These are phyloP conservation scores for Drosophila eugracilis DNA, from an alignment of 1,140 invertebrate genomes.

Conservation along the genomic window DNA sequence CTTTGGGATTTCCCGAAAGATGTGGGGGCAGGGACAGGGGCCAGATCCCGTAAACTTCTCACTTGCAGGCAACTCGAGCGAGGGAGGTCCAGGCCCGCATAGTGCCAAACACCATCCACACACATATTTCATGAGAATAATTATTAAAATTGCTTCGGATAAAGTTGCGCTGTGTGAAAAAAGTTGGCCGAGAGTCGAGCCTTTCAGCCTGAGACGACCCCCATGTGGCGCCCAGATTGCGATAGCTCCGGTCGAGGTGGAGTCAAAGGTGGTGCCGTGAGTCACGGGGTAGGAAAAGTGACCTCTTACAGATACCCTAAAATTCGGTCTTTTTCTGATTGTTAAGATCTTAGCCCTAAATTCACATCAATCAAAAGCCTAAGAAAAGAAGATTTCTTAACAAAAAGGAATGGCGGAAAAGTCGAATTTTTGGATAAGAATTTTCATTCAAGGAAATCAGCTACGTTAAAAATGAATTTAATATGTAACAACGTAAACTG, in stretches of 20 bases:
- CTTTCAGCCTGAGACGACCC: constrained; percentile 43
- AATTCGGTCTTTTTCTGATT: no score
- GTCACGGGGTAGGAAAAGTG: background rate
- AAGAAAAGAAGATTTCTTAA: no score
- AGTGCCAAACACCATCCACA: constrained; percentile 35
- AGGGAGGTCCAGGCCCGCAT: constrained; percentile 24
- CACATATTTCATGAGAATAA: constrained; percentile 78
- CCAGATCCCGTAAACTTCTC: constrained; percentile 27
- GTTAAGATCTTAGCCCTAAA: no score
- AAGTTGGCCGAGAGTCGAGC: constrained; percentile 40
- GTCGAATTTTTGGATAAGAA: no score
- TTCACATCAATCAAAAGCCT: no score
- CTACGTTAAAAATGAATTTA: no score
- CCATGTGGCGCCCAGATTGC: constrained; percentile 47
- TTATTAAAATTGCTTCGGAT: constrained; percentile 80
- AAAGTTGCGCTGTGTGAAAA: constrained; percentile 56
- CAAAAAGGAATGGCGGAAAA: no score
- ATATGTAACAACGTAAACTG: no score
- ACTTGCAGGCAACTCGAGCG: constrained; percentile 28
- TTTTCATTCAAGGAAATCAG: no score
- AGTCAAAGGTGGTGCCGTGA: constrained; percentile 11
- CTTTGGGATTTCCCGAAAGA: constrained; percentile 42
- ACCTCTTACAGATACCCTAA: no score
- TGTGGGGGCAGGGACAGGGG: background rate
- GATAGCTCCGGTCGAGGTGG: constrained; percentile 10